Evolutionary conservation across 2,888 invertebrate species (phyloP), one percentile per base, ranked within the genome.

Genomic region (Flabesymbios commensalis): DNA sequence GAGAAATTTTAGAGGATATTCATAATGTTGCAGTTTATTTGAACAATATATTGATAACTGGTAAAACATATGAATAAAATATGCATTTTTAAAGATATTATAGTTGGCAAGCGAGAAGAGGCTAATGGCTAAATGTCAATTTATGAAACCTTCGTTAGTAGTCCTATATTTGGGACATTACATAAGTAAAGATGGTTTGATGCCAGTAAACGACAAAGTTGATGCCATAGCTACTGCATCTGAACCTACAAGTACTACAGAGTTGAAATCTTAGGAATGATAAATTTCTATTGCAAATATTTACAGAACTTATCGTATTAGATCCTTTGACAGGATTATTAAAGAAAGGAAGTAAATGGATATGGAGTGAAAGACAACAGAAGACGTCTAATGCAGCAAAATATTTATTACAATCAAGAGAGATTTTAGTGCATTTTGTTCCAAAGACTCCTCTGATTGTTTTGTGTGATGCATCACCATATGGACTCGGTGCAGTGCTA

Each of bases 401-500:
- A n/a, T n/a, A n/a, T n/a, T n/a, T n/a, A n/a, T n/a, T n/a, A n/a
- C n/a, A n/a, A n/a, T n/a, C n/a, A n/a, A 5, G 17, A 17, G 17
- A 10, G n/a, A n/a, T 55, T 7, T 7, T 55, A 22, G 26, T 7
- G 5, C 43, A 53, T 26, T 52, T 17, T 53, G 49, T 39, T 39
- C 5, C 26, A 10, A 10, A 53, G n/a, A 32, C 5, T 7, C 24
- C 14, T 7, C 57, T 83, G 5, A 63, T 74, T 29, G 59, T 84
- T 2, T 71, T 78, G 1, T 75, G 77, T 42, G 83, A 84, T 70
- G 83, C 83, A 1, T 78, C 76, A 14, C 73, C 72, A 22, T 64
- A 63, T 42, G n/a, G n/a, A n/a, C n/a, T n/a, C n/a, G n/a, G n/a
- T n/a, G n/a, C n/a, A n/a, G n/a, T n/a, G n/a, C n/a, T n/a, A n/a